These are phyloP conservation scores for Malurus leucopterus DNA, from an alignment of 2,797 vertebrate genomes.

Conservation along the genomic window DNA sequence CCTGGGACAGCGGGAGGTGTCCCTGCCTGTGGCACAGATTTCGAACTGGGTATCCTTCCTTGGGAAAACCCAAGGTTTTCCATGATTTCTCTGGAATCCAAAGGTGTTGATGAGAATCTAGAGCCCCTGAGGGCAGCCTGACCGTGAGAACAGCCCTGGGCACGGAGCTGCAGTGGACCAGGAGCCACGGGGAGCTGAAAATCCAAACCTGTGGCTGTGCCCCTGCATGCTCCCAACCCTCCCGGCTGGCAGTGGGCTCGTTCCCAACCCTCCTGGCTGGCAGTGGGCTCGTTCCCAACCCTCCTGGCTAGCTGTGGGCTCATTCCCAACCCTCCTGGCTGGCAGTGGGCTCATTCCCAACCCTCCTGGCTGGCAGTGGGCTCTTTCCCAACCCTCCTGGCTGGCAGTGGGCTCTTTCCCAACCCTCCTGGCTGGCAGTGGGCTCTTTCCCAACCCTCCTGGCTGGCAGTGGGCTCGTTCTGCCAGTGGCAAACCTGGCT, in stretches of 20 bases:
- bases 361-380: neutral
- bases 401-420: neutral
- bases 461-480: neutral
- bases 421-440: neutral
- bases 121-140: neutral
- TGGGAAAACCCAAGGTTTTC: neutral
- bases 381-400: neutral
- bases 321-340: neutral
- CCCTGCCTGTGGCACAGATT: neutral
- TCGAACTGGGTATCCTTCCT: neutral
- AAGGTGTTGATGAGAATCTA: neutral
- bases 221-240: neutral
- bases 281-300: neutral
- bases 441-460: neutral
- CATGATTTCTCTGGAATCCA: neutral
- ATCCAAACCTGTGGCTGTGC: neutral
- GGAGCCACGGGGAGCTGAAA: too few species aligned
- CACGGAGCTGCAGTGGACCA: neutral
- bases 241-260: neutral
- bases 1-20: neutral
- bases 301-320: neutral
- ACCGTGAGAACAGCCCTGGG: neutral
- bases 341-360: neutral
- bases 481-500: neutral
- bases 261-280: neutral